Percentiles rank a stretch among this genome's conserved stretches.
Evolutionary conservation across 2,797 vertebrate genomes (phyloP).

Genomic region (Mastacembelus armatus): DNA sequence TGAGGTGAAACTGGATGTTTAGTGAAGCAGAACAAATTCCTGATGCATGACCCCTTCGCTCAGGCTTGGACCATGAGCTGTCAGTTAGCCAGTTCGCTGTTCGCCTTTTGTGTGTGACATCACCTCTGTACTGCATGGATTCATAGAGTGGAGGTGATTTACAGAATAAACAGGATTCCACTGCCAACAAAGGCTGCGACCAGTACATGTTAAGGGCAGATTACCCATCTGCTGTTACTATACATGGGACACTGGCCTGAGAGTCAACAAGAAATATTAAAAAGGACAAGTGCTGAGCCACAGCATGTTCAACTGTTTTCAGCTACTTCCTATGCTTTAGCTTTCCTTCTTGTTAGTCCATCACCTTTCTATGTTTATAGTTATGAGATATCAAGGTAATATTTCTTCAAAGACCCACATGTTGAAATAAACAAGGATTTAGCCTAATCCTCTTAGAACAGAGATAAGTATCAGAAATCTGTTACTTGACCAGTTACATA

Average conservation of each 20-base stretch:
- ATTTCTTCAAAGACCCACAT: conserved; percentile 38
- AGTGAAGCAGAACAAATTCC: conserved; percentile 60
- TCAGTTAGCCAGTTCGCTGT: conserved; percentile 68
- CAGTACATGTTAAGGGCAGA: conserved; percentile 16
- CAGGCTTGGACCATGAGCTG: conserved; percentile 46
- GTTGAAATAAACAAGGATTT: conserved; percentile 56
- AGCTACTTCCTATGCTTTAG: not conserved
- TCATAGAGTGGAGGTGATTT: conserved; percentile 56
- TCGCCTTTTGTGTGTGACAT: conserved; percentile 58
- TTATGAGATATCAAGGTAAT: conserved; percentile 15
- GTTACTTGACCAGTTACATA: conserved; percentile 57
- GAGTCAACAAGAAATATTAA: conserved; percentile 3
- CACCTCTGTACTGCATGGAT: conserved; percentile 29
- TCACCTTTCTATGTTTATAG: conserved; percentile 38
- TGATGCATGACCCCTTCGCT: conserved; percentile 60
- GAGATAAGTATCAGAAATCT: conserved; percentile 47
- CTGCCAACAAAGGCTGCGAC: conserved; percentile 33
- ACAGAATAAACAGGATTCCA: conserved; percentile 54
- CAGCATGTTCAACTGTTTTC: not conserved
- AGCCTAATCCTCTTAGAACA: conserved; percentile 59
- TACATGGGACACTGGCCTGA: not conserved
- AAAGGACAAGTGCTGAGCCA: conserved; percentile 15
- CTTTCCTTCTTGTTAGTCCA: conserved; percentile 5
- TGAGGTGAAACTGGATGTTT: conserved; percentile 65
- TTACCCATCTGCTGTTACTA: conserved; percentile 39